Evolutionary conservation across 2,888 invertebrate species (phyloP).

Genomic region (Amiota mariae): DNA sequence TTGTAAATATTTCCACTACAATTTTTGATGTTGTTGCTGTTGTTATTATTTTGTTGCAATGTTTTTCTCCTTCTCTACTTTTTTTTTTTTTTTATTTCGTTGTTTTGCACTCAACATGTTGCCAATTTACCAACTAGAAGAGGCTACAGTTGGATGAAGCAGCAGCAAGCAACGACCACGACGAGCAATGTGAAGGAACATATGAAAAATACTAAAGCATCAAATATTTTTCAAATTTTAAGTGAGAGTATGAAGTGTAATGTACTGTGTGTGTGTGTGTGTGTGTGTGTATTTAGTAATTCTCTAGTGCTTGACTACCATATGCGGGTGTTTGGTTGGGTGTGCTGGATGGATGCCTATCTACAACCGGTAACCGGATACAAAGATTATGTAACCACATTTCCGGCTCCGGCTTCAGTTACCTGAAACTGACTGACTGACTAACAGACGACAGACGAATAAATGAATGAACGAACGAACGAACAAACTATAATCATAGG

Average conservation of each 20-base stretch:
- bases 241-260: conserved; percentile 2
- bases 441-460: not conserved
- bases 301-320: not conserved
- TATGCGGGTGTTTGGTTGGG: not conserved
- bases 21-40: not conserved
- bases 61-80: not conserved
- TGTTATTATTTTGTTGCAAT: conserved; percentile 3
- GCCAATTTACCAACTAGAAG: conserved; percentile 30
- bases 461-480: too few relatives aligned
- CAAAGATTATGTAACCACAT: conserved; percentile 60
- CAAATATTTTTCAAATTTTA: not conserved
- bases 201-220: conserved; percentile 30
- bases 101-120: conserved; percentile 30
- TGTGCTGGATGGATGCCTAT: conserved; percentile 35
- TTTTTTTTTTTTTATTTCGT: not conserved
- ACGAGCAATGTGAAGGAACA: not conserved
- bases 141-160: too few relatives aligned
- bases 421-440: conserved; percentile 47
- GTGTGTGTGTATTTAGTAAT: not conserved
- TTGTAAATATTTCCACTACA: not conserved
- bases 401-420: conserved; percentile 43
- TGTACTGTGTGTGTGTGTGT: conserved; percentile 29
- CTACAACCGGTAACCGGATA: conserved; percentile 38
- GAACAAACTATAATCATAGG: not conserved
- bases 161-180: too few relatives aligned